phyloP scores from a whole-genome alignment of 2,888 invertebrate species.

The Andrena marginata region DNA sequence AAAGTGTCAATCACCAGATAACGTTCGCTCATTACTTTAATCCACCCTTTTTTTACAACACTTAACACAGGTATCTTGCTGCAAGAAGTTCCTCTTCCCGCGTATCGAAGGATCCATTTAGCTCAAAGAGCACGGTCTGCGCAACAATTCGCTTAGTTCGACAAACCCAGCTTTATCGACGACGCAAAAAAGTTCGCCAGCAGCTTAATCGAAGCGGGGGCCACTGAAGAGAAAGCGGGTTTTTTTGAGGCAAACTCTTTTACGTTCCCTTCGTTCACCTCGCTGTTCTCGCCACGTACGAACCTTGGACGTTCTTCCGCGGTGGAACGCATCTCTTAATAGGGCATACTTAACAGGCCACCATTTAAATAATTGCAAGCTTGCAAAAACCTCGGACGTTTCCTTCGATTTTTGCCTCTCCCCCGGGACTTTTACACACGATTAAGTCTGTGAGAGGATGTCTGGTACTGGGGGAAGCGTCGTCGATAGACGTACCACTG shows the following conservation, averaged over 20 bases:
- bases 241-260: constrained; percentile 9
- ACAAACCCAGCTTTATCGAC: constrained; percentile 22
- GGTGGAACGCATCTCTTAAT: background rate
- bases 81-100: background rate
- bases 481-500: constrained; percentile 22
- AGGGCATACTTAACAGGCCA: constrained; percentile 17
- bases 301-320: background rate
- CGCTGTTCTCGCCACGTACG: background rate
- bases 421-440: constrained; percentile 16
- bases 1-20: background rate
- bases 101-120: constrained; percentile 25
- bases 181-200: constrained; percentile 11
- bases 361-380: constrained; percentile 53
- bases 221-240: background rate
- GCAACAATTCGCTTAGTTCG: constrained; percentile 32
- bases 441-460: constrained; percentile 43
- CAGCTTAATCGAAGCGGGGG: constrained; percentile 27
- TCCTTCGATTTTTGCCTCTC: constrained; percentile 18
- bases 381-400: constrained; percentile 28
- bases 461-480: constrained; percentile 8
- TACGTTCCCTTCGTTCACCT: background rate
- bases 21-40: background rate
- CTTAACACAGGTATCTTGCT: background rate
- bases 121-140: background rate
- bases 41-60: background rate